phyloP scores from a whole-genome alignment of 2,113 vertebrate species.

The Osmerus mordax region DNA sequence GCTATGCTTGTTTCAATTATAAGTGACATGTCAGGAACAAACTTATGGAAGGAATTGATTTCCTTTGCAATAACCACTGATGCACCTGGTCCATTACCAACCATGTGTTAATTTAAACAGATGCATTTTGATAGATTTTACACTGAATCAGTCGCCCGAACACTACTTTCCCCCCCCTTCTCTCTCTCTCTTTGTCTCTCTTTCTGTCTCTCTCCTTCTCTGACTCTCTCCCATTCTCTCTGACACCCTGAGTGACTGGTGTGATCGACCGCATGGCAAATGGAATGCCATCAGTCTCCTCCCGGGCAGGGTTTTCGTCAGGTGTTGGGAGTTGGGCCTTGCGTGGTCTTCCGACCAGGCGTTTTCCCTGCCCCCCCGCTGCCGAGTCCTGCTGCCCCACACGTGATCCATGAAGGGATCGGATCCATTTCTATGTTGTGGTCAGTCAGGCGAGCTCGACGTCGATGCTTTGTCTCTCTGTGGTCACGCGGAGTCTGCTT shows the following conservation, averaged over 20 bases:
- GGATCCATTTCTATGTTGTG: too few species aligned
- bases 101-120: constrained; percentile 20
- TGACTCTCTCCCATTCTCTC: background rate
- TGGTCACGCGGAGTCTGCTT: constrained; percentile 3
- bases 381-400: too few species aligned
- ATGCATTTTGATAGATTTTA: constrained; percentile 19
- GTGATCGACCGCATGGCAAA: constrained; percentile 15
- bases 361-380: background rate
- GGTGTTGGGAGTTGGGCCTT: background rate
- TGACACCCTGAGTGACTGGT: constrained; percentile 19
- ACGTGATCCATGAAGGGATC: too few species aligned
- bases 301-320: constrained; percentile 11
- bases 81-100: constrained; percentile 2
- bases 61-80: constrained; percentile 2
- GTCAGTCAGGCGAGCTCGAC: too few species aligned
- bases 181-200: background rate
- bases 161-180: background rate
- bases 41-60: constrained; percentile 26
- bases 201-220: constrained; percentile 5
- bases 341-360: background rate
- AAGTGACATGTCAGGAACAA: constrained; percentile 13
- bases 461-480: constrained; percentile 2
- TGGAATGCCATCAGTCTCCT: constrained; percentile 9
- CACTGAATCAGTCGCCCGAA: constrained; percentile 9
- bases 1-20: constrained; percentile 20